Percentiles rank a stretch among this genome's conserved stretches.
Conservation (phyloP, 2,888 invertebrate species). For the Callyntrura guangdongensis region DNA sequence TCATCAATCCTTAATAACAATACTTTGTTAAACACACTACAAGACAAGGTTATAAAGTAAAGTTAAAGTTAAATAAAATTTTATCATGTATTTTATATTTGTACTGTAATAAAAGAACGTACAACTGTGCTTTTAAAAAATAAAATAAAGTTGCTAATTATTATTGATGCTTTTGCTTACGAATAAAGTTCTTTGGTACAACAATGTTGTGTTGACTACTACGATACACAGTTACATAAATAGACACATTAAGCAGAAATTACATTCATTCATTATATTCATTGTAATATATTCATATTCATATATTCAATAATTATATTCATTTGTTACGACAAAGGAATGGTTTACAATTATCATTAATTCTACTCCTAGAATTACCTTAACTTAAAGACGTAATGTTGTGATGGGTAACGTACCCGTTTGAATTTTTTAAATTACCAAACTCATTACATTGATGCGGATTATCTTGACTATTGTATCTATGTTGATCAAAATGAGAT, state of each 20-base stretch:
- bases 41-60: too few species aligned
- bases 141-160: not conserved
- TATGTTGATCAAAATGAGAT: constrained; percentile 70
- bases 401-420: constrained; percentile 70
- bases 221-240: not conserved
- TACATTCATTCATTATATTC: too few species aligned
- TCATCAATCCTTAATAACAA: too few species aligned
- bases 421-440: constrained; percentile 44
- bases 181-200: too few species aligned
- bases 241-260: not conserved
- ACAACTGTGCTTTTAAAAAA: not conserved
- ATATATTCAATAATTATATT: too few species aligned
- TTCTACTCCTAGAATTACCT: not conserved
- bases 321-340: not conserved
- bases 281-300: too few species aligned
- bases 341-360: not conserved
- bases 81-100: not conserved
- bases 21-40: too few species aligned
- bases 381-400: constrained; percentile 66
- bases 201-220: too few species aligned
- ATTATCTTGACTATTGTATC: not conserved
- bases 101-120: not conserved
- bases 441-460: constrained; percentile 7
- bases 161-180: too few species aligned
- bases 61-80: too few species aligned